Conservation (phyloP, 2,888 invertebrate genomes). For the Luperina testacea region DNA sequence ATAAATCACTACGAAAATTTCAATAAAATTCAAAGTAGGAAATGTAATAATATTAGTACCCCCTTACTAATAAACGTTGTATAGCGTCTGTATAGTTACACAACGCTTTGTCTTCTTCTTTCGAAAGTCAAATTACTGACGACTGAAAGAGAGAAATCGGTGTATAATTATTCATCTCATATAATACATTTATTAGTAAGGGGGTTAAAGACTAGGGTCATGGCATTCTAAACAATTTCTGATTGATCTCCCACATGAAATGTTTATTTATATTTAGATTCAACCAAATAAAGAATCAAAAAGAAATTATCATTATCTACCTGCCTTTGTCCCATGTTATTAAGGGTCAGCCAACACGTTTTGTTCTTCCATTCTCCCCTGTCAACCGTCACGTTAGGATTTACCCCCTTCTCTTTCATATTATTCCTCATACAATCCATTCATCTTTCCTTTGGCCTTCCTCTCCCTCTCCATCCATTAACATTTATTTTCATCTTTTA, state of each 20-base stretch:
- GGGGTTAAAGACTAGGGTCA: background rate
- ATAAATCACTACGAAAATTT: constrained; percentile 5
- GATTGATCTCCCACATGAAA: background rate
- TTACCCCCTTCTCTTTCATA: background rate
- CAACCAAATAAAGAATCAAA: background rate
- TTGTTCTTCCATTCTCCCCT: background rate
- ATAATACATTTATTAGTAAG: background rate
- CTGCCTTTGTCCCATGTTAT: background rate
- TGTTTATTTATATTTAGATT: background rate
- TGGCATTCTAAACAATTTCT: background rate
- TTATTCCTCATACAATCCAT: background rate
- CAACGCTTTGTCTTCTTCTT: too few species aligned
- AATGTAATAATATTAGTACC: background rate
- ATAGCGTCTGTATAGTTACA: too few species aligned
- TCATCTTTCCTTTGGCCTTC: background rate
- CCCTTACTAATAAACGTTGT: too few species aligned
- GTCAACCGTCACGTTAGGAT: background rate
- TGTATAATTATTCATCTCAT: too few species aligned
- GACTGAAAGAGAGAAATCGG: too few species aligned
- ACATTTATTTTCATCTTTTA: background rate
- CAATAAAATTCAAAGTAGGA: constrained; percentile 11
- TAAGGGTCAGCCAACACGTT: background rate
- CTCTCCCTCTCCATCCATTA: background rate
- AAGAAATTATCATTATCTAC: background rate
- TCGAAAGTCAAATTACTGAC: too few species aligned